Conservation (phyloP, 2,797 vertebrate species). For the Acanthurus tractus region DNA sequence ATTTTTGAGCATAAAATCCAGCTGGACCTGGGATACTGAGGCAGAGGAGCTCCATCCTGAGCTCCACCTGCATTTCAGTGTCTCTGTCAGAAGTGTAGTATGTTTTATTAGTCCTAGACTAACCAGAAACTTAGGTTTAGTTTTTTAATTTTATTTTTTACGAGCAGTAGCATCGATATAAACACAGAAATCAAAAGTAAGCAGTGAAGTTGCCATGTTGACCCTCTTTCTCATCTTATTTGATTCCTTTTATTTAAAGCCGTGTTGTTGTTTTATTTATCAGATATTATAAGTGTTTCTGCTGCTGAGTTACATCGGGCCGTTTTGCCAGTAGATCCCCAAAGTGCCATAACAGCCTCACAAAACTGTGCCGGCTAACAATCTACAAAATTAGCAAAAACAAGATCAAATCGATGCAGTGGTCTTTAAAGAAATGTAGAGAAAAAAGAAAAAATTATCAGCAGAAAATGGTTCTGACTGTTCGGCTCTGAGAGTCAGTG, state of each 20-base stretch:
- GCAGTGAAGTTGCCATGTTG: too few relatives aligned
- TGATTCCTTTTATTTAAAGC: too few relatives aligned
- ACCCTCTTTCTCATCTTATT: too few relatives aligned
- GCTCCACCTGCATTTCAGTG: conserved; percentile 8
- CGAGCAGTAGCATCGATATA: too few relatives aligned
- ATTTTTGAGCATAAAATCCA: conserved; percentile 95
- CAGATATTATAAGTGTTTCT: background rate
- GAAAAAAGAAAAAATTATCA: too few relatives aligned
- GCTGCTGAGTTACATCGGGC: conserved; percentile 1
- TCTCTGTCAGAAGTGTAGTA: conserved; percentile 3
- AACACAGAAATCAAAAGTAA: too few relatives aligned
- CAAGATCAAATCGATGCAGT: too few relatives aligned
- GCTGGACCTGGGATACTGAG: conserved; percentile 89
- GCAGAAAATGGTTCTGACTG: too few relatives aligned
- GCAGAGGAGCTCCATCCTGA: background rate
- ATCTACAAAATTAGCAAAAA: background rate
- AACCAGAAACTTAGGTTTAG: too few relatives aligned
- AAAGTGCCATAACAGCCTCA: background rate
- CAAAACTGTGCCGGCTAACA: background rate
- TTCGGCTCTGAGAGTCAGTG: background rate
- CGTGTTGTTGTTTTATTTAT: background rate
- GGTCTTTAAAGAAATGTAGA: background rate
- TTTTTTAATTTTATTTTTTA: too few relatives aligned
- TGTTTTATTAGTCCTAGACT: background rate
- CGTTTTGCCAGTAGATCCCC: background rate